These are phyloP conservation scores for Centroberyx gerrardi DNA, from an alignment of 2,797 vertebrate genomes.

Conservation along the genomic window DNA sequence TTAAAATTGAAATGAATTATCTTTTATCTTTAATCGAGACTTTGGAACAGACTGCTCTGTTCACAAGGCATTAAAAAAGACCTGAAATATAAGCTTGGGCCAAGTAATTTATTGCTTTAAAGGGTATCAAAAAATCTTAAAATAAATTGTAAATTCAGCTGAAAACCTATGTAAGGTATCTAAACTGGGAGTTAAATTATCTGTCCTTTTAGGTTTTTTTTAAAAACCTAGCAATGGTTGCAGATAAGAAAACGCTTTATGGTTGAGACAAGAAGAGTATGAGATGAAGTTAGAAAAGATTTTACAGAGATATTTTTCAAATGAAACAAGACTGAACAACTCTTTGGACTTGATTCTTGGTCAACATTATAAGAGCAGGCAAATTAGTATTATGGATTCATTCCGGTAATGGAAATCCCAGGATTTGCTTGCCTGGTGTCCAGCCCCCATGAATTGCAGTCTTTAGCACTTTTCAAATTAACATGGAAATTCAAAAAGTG, in stretches of 20 bases:
- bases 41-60: too few species aligned
- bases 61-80: not conserved
- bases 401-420: too few species aligned
- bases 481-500: too few species aligned
- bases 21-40: not conserved
- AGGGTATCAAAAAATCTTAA: not conserved
- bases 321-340: too few species aligned
- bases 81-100: not conserved
- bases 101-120: not conserved
- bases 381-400: too few species aligned
- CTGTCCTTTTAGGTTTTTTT: not conserved
- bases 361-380: too few species aligned
- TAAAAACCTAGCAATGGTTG: constrained; percentile 8
- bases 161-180: not conserved
- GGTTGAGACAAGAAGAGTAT: not conserved
- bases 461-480: too few species aligned
- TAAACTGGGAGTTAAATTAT: not conserved
- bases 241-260: not conserved
- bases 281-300: too few species aligned
- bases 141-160: constrained; percentile 15
- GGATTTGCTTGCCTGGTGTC: too few species aligned
- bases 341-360: too few species aligned
- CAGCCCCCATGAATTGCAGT: too few species aligned
- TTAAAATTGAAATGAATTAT: not conserved
- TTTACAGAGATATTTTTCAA: too few species aligned